Conservation (phyloP, 2,888 invertebrate species). For the Ornithoptera priamus region DNA sequence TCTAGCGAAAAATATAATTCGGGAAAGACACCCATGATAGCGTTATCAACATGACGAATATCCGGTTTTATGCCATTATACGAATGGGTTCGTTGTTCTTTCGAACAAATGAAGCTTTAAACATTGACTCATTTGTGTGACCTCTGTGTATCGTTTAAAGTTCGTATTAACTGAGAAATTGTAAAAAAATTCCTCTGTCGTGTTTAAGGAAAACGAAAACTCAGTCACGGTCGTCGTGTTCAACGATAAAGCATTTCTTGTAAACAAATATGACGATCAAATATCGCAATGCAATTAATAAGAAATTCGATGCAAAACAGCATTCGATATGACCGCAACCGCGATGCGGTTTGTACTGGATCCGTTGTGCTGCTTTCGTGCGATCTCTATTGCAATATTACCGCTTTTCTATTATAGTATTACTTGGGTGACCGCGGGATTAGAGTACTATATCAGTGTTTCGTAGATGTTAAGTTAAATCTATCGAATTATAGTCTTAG, state of each 20-base stretch:
- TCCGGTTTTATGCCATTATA: constrained; percentile 45
- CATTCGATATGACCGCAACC: constrained; percentile 22
- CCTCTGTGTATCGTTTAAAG: constrained; percentile 6
- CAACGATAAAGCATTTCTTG: not conserved
- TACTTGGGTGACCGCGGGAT: constrained; percentile 7
- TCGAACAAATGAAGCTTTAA: constrained; percentile 34
- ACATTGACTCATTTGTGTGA: constrained; percentile 31
- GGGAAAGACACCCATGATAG: constrained; percentile 49
- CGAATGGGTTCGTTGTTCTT: constrained; percentile 43
- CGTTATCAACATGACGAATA: constrained; percentile 57
- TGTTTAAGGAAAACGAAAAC: constrained; percentile 13
- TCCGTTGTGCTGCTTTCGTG: constrained; percentile 18
- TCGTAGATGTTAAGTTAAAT: not conserved
- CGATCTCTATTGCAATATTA: constrained; percentile 18
- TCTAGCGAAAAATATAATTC: constrained; percentile 46
- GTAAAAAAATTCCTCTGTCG: not conserved
- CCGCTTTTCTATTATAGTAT: constrained; percentile 25
- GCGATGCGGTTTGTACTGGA: constrained; percentile 19
- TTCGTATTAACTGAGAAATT: constrained; percentile 18
- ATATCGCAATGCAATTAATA: constrained; percentile 15
- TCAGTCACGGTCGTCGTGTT: constrained; percentile 10
- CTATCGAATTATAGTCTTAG: no score
- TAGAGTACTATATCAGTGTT: not conserved
- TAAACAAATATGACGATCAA: not conserved
- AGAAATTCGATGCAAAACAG: constrained; percentile 20